A percentile compares a stretch with the other conserved stretches of the same genome.
Evolutionary conservation across 1,140 invertebrate genomes (phyloP).

Genomic region (Ips typographus): DNA sequence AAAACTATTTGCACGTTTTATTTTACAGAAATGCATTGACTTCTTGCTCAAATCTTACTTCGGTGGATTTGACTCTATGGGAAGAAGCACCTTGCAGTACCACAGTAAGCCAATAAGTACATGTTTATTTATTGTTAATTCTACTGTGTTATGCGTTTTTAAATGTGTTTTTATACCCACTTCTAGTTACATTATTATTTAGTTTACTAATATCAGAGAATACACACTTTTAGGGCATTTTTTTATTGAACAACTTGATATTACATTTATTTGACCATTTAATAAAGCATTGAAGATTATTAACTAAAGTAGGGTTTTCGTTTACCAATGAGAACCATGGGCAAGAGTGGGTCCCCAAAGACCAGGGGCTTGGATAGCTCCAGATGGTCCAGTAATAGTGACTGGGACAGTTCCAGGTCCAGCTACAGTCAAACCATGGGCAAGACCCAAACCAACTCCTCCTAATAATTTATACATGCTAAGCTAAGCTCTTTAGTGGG

Average conservation of each 20-base stretch:
- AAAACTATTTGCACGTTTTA: not conserved
- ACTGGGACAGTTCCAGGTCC: conserved; percentile 24
- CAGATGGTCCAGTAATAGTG: conserved; percentile 24
- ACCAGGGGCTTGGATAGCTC: conserved; percentile 18
- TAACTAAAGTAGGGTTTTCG: too few relatives aligned
- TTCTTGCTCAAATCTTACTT: conserved; percentile 65
- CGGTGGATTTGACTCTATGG: conserved; percentile 67
- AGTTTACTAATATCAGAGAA: too few relatives aligned
- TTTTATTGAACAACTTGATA: too few relatives aligned
- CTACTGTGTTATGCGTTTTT: too few relatives aligned
- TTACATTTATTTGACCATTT: too few relatives aligned
- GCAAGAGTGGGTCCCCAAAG: conserved; percentile 25
- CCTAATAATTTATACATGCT: not conserved
- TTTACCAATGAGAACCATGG: not conserved
- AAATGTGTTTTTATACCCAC: too few relatives aligned
- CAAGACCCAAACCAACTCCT: not conserved
- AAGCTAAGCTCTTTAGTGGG: not conserved
- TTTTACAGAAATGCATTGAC: conserved; percentile 65
- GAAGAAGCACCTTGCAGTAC: conserved; percentile 50
- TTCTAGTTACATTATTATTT: too few relatives aligned
- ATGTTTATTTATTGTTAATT: too few relatives aligned
- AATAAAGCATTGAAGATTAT: too few relatives aligned
- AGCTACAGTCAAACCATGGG: conserved; percentile 27
- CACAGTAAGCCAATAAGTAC: too few relatives aligned
- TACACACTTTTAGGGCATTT: too few relatives aligned